These are phyloP conservation scores for Strongylocentrotus purpuratus DNA, from an alignment of 35 echinoderm and acorn worm genomes.

Conservation along the genomic window DNA sequence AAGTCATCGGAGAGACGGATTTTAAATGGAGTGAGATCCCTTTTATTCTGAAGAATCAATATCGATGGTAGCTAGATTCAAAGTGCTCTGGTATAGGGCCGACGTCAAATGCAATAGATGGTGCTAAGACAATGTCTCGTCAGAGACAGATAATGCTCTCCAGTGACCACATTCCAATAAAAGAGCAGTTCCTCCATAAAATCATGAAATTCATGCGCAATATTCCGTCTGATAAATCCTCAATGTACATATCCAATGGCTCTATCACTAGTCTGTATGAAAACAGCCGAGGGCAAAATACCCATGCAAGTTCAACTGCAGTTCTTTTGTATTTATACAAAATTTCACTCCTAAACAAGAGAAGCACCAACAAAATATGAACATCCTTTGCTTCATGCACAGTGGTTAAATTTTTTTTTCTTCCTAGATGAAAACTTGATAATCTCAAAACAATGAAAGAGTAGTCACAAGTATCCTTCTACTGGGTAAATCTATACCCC, in stretches of 20 bases:
- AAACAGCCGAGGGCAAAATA: not conserved
- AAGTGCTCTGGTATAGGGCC: not conserved
- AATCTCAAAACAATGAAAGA: not conserved
- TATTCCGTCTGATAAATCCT: not conserved
- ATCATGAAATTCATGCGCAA: not conserved
- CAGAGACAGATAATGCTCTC: not conserved
- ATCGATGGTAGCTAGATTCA: not conserved
- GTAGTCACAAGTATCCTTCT: not conserved
- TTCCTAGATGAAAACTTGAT: not conserved
- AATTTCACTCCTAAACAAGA: not conserved
- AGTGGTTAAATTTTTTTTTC: not conserved
- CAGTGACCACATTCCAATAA: not conserved
- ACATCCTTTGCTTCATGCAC: not conserved
- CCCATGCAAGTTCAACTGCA: not conserved
- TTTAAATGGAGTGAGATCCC: not conserved
- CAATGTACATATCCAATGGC: not conserved
- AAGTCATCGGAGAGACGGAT: not conserved
- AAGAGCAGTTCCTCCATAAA: not conserved
- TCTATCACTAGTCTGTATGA: not conserved
- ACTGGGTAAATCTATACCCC: not conserved
- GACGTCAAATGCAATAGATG: not conserved
- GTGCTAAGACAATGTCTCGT: not conserved
- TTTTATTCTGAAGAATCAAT: not conserved
- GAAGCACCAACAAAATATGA: not conserved
- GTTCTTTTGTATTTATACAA: not conserved